A percentile compares a stretch with the other conserved stretches of the same genome.
Conservation (phyloP, 2,113 vertebrate species). For the Cinclus mexicanus region DNA sequence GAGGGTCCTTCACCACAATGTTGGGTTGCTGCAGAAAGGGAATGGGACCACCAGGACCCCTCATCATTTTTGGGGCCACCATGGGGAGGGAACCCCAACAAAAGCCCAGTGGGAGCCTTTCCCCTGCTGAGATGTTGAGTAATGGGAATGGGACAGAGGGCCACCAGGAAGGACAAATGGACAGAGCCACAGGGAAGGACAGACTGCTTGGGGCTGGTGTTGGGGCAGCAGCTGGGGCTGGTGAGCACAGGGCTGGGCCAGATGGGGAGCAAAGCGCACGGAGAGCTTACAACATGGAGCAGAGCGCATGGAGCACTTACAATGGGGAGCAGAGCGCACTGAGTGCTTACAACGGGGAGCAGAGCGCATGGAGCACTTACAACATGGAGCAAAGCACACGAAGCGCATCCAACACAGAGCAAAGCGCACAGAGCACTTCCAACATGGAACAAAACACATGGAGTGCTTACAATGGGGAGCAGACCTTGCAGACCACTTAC, state of each 20-base stretch:
- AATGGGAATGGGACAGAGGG: rapidly evolving
- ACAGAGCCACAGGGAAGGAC: too few relatives aligned
- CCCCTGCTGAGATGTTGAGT: rapidly evolving
- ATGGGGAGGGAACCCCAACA: background rate
- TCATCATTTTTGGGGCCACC: background rate
- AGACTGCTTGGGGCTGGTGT: background rate
- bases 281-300: too few relatives aligned
- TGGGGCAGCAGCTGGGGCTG: background rate
- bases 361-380: too few relatives aligned
- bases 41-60: background rate
- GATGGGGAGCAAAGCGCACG: too few relatives aligned
- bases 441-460: rapidly evolving
- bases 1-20: rapidly evolving
- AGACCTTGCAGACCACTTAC: rapidly evolving
- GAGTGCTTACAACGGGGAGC: too few relatives aligned
- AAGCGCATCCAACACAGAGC: background rate
- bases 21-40: background rate
- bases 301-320: too few relatives aligned
- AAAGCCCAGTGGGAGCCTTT: background rate
- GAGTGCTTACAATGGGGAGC: background rate
- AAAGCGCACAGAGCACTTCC: rapidly evolving
- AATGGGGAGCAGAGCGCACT: too few relatives aligned
- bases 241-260: background rate
- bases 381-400: rapidly evolving
- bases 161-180: too few relatives aligned